Evolutionary conservation across 2,888 invertebrate species (phyloP), one percentile per base, ranked within the genome.

Genomic region (Tetheella fluctuosa): DNA sequence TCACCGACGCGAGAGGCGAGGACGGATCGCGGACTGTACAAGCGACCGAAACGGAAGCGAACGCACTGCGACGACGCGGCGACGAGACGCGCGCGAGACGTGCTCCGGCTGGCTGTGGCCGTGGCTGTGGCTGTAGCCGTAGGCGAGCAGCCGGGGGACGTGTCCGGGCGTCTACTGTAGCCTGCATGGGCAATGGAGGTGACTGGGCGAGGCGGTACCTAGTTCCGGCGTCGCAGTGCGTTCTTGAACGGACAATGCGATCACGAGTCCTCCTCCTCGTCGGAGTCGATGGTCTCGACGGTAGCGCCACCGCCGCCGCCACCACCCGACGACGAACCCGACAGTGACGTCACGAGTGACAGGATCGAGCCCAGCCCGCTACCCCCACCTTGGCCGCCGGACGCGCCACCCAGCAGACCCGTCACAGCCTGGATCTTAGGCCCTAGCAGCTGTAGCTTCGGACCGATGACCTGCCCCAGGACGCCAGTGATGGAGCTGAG

Each of bases 401-500:
- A 88, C 2, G 94, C 77, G 23, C 94, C 95, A 57, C 95, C 94
- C 63, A 94, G 81, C 59, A 94, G 79, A 0, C 94, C 94, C 58
- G 94, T 89, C 80, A 88, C 86, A 68, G 94, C 83, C 83, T 95
- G 94, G 69, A 96, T 90, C 87, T 95, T 94, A 72, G 94, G 95
- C 48, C 96, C 95, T 54, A 96, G 93, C 20, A 96, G 89, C 71
- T 95, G 95, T 58, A 97, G 93, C 76, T 96, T 95, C 23, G 96
- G 95, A 56, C 96, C 95, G 62, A 97, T 94, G 53, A 96, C 95
- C 66, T 96, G 95, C 0, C 95, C 94, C 70, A 97, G 94, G 59
- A 96, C 89, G 23, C 95, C 94, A 65, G 94, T 95, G 63, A 97
- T 90, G 52, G 94, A 93, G 23, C 86, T 79, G 20, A 95, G 94